Evolutionary conservation across 1,140 invertebrate genomes (phyloP), one percentile per base, ranked within the genome.

Genomic region (Ooceraea biroi): DNA sequence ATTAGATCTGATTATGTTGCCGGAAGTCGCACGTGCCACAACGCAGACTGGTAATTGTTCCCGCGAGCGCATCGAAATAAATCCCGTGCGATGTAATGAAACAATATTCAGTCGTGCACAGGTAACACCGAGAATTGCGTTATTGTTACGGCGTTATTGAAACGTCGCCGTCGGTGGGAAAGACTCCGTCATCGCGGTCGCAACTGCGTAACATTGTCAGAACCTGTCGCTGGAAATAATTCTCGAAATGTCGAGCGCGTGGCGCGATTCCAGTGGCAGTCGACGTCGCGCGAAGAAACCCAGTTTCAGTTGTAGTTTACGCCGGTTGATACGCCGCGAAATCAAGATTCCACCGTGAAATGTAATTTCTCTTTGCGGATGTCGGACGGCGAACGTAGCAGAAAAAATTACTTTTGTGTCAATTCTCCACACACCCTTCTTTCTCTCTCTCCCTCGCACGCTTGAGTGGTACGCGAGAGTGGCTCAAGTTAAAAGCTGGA

Each of bases 171-270:
- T n/a, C n/a, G n/a, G n/a, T n/a, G 63, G 27, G 12, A n/a, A 14
- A 30, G 55, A 57, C n/a, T 14, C 22, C 36, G 19, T 50, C 19
- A 10, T n/a, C 30, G 30, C 17, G 74, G 11, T 57, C 19, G 74
- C 30, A 27, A 10, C 48, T 68, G 63, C 4, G 63, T 36, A 7
- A 44, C 10, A 69, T 57, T 68, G 36, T 57, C 12, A 19, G 65
- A 71, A 27, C 68, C n/a, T 11, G 48, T 78, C 19, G 36, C 10
- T 30, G 25, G 65, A 80, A 80, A 80, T 80, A 19, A 80, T 80
- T 69, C 57, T 46, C 22, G 36, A 71, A 58, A 80, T 57, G 65
- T 78, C 17, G 61, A 36, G 36, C n/a, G 50, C 73, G 65, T 19
- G 52, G 19, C 25, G 8, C 41, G 48, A 55, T 57, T 69, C 2